Base-by-base conservation (phyloP, 2,113 vertebrate genomes). In the Caretta caretta region DNA sequence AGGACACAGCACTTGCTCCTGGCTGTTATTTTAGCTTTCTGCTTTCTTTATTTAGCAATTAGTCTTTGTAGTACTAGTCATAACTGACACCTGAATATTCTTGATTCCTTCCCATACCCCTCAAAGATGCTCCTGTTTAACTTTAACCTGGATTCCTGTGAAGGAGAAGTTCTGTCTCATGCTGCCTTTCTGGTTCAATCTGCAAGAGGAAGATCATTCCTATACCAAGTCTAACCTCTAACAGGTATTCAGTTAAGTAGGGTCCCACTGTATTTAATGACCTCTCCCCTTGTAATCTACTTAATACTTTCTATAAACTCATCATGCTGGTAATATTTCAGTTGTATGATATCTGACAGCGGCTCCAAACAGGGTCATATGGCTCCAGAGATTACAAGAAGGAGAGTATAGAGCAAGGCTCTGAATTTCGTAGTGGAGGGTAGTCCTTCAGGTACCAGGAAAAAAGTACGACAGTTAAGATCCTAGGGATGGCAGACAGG, bases 301-400 rank as follows among this genome's bases (percentile, higher is more conserved):
- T 96, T 92, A 87, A 78, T 83, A 92, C 95, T 94, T 94, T 48
- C 88, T 83, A 80, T 56, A 51, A 94, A 80, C 49, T 62, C 76
- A 46, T 81, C 92, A 84, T 76, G 87, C 75, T 62, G 82, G 82
- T 86, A 91, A 81, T 97, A 84, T 42, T 90, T 51, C 19, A 51
- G 17, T 80, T 22, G 75, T 31, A 35, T 1, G 0, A 83, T 27
- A 31, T 84, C 69, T 84, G 80, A 89, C 84, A 91, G 94, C 25
- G 16, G 69, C 84, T 95, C 80, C 83, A 83, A 90, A 62, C 94
- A 90, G 51, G 78, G 49, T 69, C 87, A 93, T 0, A 0, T 1
- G 2, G 75, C 57, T 96, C 38, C 88, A 94, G 87, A 89, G 90
- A 96, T 94, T 94, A 96, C 95, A 94, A 90, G 42, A 94, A 90